These are phyloP conservation scores for Chaetogeoica ovagalla DNA, from an alignment of 2,888 invertebrate genomes.

Conservation along the genomic window DNA sequence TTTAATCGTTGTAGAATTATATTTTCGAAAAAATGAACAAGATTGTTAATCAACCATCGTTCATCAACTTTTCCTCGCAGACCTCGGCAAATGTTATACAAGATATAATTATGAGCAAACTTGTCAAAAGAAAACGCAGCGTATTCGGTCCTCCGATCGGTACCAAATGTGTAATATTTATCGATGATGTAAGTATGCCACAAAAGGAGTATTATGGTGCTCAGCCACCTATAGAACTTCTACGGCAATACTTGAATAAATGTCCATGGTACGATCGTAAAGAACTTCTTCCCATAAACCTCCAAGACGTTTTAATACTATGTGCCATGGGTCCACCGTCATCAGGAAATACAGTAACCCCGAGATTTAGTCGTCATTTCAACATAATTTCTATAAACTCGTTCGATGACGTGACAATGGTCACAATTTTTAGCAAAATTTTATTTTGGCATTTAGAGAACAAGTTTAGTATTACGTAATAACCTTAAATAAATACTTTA, in stretches of 20 bases:
- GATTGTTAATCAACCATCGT: slow-evolving; percentile 77
- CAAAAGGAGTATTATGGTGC: slow-evolving; percentile 86
- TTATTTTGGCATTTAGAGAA: slow-evolving; percentile 94
- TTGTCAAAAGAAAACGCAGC: slow-evolving; percentile 89
- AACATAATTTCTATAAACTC: slow-evolving; percentile 84
- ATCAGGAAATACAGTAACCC: slow-evolving; percentile 85
- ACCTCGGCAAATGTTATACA: slow-evolving; percentile 92
- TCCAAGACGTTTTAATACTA: slow-evolving; percentile 86
- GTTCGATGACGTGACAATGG: slow-evolving; percentile 82
- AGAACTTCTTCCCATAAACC: slow-evolving; percentile 74
- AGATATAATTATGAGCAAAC: slow-evolving; percentile 90
- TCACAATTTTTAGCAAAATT: slow-evolving; percentile 86
- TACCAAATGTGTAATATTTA: slow-evolving; percentile 85
- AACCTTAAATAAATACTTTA: no score
- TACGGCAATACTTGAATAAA: slow-evolving; percentile 88
- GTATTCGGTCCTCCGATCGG: slow-evolving; percentile 91
- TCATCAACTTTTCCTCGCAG: slow-evolving; percentile 91
- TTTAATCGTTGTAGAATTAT: slow-evolving; percentile 66
- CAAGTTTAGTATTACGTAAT: slow-evolving; percentile 63
- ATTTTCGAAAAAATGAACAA: slow-evolving; percentile 79
- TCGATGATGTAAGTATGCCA: slow-evolving; percentile 95
- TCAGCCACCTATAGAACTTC: slow-evolving; percentile 89
- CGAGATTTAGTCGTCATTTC: slow-evolving; percentile 85
- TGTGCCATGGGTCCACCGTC: slow-evolving; percentile 88
- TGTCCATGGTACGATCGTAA: slow-evolving; percentile 85